Evolutionary conservation across 2,888 invertebrate species (phyloP), one percentile per base, ranked within the genome.

Genomic region (Drosophila subsilvestris): DNA sequence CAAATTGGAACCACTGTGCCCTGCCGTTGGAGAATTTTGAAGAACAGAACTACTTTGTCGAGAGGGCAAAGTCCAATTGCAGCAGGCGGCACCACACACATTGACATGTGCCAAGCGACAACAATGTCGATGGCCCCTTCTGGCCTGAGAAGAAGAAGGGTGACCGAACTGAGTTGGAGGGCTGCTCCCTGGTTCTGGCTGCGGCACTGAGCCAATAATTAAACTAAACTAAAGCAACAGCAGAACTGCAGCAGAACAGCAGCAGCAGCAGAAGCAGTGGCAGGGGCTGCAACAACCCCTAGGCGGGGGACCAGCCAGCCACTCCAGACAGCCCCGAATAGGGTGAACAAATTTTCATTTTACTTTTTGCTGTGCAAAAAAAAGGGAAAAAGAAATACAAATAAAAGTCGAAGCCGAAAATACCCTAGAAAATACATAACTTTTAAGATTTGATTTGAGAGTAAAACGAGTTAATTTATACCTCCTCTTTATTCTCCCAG

Each of bases 101-200:
- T 81, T 89, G 90, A 88, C 90, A 90, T 89, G 90, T 90, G 88
- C 88, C 90, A 83, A 85, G 76, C 78, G 71, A 65, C 72, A 75
- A 66, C 71, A 75, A 66, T 68, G 66, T 53, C 56, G 67, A 63
- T 72, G 56, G 70, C 79, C 79, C 74, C 74, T 78, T 55, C 47
- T 61, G 72, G 25, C n/a, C n/a, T 44, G 50, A 27, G 43, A 27
- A 37, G 56, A 18, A 53, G 58, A 68, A 76, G 85, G 81, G 85
- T 87, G 87, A 82, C 79, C 81, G 6, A 14, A 1, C 32, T 10
- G 32, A 32, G 25, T 17, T 51, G 45, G 45, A 77, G 80, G 73
- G 80, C 71, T 74, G 82, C 63, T 58, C 53, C 65, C 57, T 45
- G 47, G 68, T 65, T 53, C 29, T 32, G 51, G 45, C 47, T 45